These are phyloP conservation scores for Abrostola tripartita DNA, from an alignment of 2,888 invertebrate genomes.

Conservation along the genomic window DNA sequence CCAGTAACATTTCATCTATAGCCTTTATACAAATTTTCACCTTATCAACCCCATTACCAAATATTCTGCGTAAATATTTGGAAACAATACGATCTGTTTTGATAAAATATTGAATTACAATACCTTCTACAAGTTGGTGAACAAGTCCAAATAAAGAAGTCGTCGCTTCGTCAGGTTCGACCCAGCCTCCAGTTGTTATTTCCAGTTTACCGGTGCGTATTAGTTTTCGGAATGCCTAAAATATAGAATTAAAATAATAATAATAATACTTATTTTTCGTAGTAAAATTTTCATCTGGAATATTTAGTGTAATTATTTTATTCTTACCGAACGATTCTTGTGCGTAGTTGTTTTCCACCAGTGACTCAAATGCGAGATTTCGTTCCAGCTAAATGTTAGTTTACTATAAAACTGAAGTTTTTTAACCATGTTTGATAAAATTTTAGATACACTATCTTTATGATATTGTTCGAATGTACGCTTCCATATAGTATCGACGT, in stretches of 20 bases:
- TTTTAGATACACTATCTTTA: constrained; percentile 71
- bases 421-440: constrained; percentile 77
- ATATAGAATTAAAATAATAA: constrained; percentile 17
- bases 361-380: constrained; percentile 79
- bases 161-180: constrained; percentile 98
- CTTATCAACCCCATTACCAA: no score
- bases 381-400: constrained; percentile 81
- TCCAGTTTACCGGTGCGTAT: constrained; percentile 94
- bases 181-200: constrained; percentile 97
- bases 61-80: no score
- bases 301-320: no score
- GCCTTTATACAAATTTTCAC: no score
- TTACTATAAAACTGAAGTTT: constrained; percentile 79
- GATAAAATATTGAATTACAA: constrained; percentile 3
- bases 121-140: constrained; percentile 96
- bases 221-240: constrained; percentile 91
- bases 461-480: constrained; percentile 74
- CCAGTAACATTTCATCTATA: no score
- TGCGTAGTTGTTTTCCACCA: constrained; percentile 78
- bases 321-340: constrained; percentile 73
- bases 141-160: constrained; percentile 95
- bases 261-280: not conserved
- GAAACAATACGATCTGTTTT: no score
- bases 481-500: constrained; percentile 78
- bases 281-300: not conserved